Conservation (phyloP, 1,140 invertebrate species). For the Leptinotarsa texana region DNA sequence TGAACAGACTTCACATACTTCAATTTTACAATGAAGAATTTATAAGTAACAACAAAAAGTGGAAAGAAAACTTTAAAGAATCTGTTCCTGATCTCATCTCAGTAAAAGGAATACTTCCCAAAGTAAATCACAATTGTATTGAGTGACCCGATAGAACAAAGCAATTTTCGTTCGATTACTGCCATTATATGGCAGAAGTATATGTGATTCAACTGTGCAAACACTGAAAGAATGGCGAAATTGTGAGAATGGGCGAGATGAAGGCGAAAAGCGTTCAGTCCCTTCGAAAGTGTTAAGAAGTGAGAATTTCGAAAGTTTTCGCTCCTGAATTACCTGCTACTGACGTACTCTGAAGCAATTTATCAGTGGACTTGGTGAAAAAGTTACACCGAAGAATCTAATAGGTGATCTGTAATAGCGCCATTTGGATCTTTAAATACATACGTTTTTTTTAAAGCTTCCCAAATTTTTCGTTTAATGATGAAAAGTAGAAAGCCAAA, state of each 20-base stretch:
- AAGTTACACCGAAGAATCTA: constrained; percentile 14
- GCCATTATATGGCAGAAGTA: constrained; percentile 47
- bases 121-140: constrained; percentile 42
- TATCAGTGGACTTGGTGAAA: constrained; percentile 42
- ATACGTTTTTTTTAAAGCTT: too few species aligned
- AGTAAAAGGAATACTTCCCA: constrained; percentile 11
- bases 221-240: constrained; percentile 42
- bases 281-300: constrained; percentile 47
- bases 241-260: constrained; percentile 26
- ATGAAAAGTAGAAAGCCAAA: too few species aligned
- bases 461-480: too few species aligned
- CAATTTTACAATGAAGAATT: too few species aligned
- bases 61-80: neutral
- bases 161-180: constrained; percentile 51
- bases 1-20: too few species aligned
- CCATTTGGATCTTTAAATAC: neutral
- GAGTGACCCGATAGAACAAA: constrained; percentile 44
- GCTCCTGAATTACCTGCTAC: constrained; percentile 51
- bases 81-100: neutral
- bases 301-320: constrained; percentile 49
- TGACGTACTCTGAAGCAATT: constrained; percentile 42
- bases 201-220: constrained; percentile 49
- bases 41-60: too few species aligned
- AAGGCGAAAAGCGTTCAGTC: neutral
- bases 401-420: neutral